Evolutionary conservation across 2,888 invertebrate genomes (phyloP).

Genomic region (Choristoneura rosaceana): DNA sequence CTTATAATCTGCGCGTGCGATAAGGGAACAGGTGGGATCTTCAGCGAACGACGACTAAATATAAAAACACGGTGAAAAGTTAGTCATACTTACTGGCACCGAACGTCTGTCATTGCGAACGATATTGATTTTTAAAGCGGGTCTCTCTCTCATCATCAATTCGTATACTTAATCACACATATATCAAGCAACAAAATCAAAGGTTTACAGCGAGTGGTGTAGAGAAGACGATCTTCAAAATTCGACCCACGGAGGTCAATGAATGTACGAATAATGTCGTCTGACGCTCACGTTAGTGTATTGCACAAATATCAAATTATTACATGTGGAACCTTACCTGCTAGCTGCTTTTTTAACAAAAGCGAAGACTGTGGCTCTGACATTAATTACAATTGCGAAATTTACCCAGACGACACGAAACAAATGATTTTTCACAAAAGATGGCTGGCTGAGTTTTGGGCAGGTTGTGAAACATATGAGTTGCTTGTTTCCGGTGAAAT

Average conservation of each 20-base stretch:
- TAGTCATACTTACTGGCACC: conserved; percentile 66
- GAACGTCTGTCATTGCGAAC: conserved; percentile 68
- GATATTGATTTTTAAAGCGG: conserved; percentile 75
- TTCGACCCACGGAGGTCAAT: conserved; percentile 83
- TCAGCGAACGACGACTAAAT: conserved; percentile 36
- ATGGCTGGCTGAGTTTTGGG: conserved; percentile 88
- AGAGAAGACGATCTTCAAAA: conserved; percentile 62
- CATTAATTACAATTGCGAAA: conserved; percentile 94
- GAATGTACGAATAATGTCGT: conserved; percentile 75
- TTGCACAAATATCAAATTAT: conserved; percentile 57
- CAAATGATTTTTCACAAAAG: conserved; percentile 90
- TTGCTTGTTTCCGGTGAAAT: conserved; percentile 74
- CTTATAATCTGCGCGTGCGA: conserved; percentile 43
- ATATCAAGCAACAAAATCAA: conserved; percentile 4
- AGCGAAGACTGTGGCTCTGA: conserved; percentile 98
- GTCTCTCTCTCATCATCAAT: conserved; percentile 42
- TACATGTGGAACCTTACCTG: conserved; percentile 88
- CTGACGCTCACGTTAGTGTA: conserved; percentile 65
- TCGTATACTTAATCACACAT: neutral
- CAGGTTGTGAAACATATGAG: conserved; percentile 85
- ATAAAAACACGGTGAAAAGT: conserved; percentile 42
- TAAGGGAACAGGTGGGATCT: conserved; percentile 71
- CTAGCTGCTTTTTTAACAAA: conserved; percentile 97
- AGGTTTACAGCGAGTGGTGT: conserved; percentile 15
- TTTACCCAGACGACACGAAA: conserved; percentile 90